These are phyloP conservation scores for Desmophyllum pertusum DNA, from an alignment of 92 coral and sea anemone species.

Conservation along the genomic window DNA sequence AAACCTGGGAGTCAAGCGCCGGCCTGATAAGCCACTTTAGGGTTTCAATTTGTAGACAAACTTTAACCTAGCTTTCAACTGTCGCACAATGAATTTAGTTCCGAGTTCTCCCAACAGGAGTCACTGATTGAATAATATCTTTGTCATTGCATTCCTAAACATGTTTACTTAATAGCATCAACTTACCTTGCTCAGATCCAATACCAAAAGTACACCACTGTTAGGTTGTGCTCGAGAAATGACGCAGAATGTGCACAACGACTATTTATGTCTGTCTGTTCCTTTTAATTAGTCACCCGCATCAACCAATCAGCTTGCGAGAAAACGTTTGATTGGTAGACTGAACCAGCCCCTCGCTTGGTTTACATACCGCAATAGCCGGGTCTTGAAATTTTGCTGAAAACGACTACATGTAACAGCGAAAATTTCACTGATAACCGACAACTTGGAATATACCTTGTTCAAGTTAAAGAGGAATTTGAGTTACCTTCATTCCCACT, in stretches of 20 bases:
- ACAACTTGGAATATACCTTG: too few species aligned
- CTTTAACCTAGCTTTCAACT: too few species aligned
- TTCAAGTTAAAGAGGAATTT: too few species aligned
- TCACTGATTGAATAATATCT: too few species aligned
- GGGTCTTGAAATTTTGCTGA: background rate
- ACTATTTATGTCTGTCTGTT: background rate
- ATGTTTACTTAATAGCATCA: background rate
- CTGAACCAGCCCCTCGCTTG: background rate
- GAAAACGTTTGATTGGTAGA: background rate
- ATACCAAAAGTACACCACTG: background rate
- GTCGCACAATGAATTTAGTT: too few species aligned
- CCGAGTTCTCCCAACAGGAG: too few species aligned
- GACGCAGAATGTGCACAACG: background rate
- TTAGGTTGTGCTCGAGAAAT: background rate
- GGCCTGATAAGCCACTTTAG: too few species aligned
- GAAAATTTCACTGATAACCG: too few species aligned
- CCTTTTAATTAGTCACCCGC: background rate
- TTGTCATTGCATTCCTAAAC: background rate
- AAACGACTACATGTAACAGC: background rate
- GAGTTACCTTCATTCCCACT: too few species aligned
- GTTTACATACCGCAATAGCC: background rate
- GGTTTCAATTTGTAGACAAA: too few species aligned
- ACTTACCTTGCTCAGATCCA: background rate
- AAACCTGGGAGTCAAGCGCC: too few species aligned
- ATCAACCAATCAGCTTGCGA: background rate